phyloP scores from a whole-genome alignment of 2,113 vertebrate genomes.

The Rhinichthys klamathensis region DNA sequence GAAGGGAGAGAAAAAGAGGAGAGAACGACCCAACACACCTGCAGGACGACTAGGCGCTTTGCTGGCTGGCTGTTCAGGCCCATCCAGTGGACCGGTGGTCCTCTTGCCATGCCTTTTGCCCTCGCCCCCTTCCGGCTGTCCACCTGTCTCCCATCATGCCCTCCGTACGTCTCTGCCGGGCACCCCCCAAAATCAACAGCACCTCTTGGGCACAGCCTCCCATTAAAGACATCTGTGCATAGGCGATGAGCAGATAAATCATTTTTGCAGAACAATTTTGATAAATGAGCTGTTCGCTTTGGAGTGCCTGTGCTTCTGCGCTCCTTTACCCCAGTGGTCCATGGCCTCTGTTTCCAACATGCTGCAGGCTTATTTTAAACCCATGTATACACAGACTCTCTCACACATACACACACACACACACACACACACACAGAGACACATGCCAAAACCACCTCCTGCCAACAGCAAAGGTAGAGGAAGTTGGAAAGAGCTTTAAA shows the following conservation, averaged over 20 bases:
- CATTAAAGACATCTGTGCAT: slow-evolving; percentile 70
- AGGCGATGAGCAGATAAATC: slow-evolving; percentile 74
- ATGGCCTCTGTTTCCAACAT: slow-evolving; percentile 49
- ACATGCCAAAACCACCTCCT: slow-evolving; percentile 28
- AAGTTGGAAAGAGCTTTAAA: slow-evolving; percentile 31
- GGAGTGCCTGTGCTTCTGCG: slow-evolving; percentile 51
- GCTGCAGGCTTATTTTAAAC: slow-evolving; percentile 55
- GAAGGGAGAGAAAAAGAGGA: slow-evolving; percentile 23
- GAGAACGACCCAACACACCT: slow-evolving; percentile 37
- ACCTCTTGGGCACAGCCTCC: slow-evolving; percentile 67
- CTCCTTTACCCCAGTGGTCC: slow-evolving; percentile 57
- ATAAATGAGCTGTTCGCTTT: slow-evolving; percentile 70
- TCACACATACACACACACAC: slow-evolving; percentile 34
- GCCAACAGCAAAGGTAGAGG: slow-evolving; percentile 33
- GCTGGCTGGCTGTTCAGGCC: slow-evolving; percentile 1
- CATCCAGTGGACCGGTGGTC: slow-evolving; percentile 5
- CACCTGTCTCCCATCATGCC: slow-evolving; percentile 34
- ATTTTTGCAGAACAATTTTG: slow-evolving; percentile 72
- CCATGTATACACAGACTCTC: slow-evolving; percentile 11
- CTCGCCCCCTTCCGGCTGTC: neutral
- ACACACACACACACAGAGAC: slow-evolving; percentile 36
- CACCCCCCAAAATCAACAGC: slow-evolving; percentile 57
- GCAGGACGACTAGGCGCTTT: slow-evolving; percentile 4
- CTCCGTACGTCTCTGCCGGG: neutral
- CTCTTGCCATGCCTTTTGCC: slow-evolving; percentile 24